Percentiles rank a stretch among this genome's conserved stretches.
These are phyloP conservation scores for Eubucco bourcierii DNA, from an alignment of 2,113 vertebrate species.

Conservation along the genomic window DNA sequence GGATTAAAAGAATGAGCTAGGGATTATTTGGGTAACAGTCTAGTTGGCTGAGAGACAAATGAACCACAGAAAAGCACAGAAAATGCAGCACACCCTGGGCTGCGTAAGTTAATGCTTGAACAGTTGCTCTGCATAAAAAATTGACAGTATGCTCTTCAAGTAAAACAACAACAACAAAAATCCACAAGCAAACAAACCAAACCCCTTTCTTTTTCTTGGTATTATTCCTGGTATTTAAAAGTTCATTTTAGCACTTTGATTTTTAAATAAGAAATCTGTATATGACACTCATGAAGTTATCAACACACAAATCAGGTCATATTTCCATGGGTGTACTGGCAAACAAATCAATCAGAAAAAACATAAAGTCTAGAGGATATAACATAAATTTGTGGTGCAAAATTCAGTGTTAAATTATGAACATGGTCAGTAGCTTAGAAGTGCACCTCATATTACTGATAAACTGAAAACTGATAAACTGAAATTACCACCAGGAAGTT, in stretches of 20 bases:
- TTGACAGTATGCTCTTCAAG: background rate
- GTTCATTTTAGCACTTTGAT: background rate
- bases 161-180: background rate
- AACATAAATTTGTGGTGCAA: background rate
- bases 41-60: slow-evolving; percentile 36
- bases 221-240: background rate
- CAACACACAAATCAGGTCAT: background rate
- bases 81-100: background rate
- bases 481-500: background rate
- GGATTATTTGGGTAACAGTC: slow-evolving; percentile 10
- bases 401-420: background rate
- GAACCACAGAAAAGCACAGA: slow-evolving; percentile 14
- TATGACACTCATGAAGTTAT: background rate
- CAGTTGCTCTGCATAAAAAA: slow-evolving; percentile 30
- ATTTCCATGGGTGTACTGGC: background rate
- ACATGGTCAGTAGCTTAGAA: background rate
- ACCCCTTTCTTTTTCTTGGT: background rate
- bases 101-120: slow-evolving; percentile 19
- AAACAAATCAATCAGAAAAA: background rate
- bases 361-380: background rate
- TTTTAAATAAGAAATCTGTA: background rate
- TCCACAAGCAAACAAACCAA: background rate
- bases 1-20: slow-evolving; percentile 23
- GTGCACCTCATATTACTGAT: background rate
- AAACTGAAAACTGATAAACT: background rate